Evolutionary conservation across 1,140 invertebrate genomes (phyloP).

Genomic region (Scaptodrosophila lebanonensis): DNA sequence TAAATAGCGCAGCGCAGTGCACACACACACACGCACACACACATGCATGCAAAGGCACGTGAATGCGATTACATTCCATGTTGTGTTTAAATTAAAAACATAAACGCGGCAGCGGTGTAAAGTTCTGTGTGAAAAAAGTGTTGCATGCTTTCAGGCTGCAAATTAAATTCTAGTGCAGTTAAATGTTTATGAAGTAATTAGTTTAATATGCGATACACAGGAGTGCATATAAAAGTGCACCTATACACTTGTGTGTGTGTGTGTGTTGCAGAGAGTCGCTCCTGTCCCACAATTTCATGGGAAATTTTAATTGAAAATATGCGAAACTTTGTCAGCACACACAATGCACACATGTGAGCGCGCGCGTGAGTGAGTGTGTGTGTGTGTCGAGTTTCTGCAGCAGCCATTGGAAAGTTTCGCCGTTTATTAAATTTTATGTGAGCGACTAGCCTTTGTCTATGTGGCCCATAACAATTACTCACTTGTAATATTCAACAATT

Average conservation of each 20-base stretch:
- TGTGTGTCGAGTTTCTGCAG: background rate
- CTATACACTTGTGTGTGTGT: slow-evolving; percentile 7
- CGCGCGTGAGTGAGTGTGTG: no score
- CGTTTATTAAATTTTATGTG: slow-evolving; percentile 67
- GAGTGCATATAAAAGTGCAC: background rate
- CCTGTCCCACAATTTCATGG: slow-evolving; percentile 28
- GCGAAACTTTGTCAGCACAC: slow-evolving; percentile 39
- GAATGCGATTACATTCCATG: no score
- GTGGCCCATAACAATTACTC: no score
- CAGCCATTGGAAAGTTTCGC: slow-evolving; percentile 58
- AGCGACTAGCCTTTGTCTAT: slow-evolving; percentile 8
- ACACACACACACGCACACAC: slow-evolving; percentile 16
- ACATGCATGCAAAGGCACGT: no score
- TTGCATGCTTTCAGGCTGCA: slow-evolving; percentile 38
- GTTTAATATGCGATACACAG: slow-evolving; percentile 49
- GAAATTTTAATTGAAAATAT: slow-evolving; percentile 68
- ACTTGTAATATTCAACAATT: no score
- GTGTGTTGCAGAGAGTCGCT: slow-evolving; percentile 16
- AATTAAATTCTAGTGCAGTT: slow-evolving; percentile 28
- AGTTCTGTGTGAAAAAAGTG: slow-evolving; percentile 12
- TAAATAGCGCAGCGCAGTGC: slow-evolving; percentile 58
- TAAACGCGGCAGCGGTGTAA: slow-evolving; percentile 21
- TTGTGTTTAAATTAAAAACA: slow-evolving; percentile 57
- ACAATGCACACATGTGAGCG: no score
- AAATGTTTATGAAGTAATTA: slow-evolving; percentile 74